A percentile compares a stretch with the other conserved stretches of the same genome.
Evolutionary conservation across 2,113 vertebrate species (phyloP).

Genomic region (Dermatemys mawii): DNA sequence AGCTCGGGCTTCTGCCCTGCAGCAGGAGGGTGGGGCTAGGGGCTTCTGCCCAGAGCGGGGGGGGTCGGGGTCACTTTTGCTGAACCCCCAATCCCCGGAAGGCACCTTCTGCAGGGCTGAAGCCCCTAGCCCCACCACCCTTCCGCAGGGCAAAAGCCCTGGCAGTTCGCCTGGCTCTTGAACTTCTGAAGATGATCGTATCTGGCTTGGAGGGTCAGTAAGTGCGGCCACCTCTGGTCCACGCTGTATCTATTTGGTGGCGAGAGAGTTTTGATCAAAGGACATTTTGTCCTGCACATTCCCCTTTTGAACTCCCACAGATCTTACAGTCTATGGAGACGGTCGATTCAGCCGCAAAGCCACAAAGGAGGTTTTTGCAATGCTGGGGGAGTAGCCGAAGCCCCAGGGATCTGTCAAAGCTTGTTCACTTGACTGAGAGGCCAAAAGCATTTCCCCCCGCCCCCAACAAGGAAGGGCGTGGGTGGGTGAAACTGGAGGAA

Average conservation of each 20-base stretch:
- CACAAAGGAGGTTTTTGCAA: background rate
- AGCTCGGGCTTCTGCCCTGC: no score
- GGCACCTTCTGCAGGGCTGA: no score
- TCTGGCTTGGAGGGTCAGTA: background rate
- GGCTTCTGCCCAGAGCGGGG: no score
- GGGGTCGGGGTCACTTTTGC: no score
- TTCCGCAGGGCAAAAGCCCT: no score
- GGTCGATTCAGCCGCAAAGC: background rate
- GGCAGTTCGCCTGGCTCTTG: no score
- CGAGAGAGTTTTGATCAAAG: background rate
- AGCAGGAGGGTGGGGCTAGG: no score
- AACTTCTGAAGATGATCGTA: background rate
- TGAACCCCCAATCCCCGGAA: no score
- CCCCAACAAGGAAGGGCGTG: background rate
- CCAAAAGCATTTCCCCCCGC: background rate
- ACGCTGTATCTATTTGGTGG: background rate
- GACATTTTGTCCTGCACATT: background rate
- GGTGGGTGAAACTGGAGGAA: constrained; percentile 22
- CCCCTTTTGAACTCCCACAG: background rate
- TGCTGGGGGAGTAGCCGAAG: background rate
- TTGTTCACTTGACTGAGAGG: background rate
- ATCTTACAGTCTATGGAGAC: background rate
- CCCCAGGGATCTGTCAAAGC: background rate
- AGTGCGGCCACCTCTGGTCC: background rate
- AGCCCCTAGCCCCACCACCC: no score